A percentile compares a stretch with the other conserved stretches of the same genome.
phyloP scores from a whole-genome alignment of 2,797 vertebrate species.

The Pseudopleuronectes americanus region DNA sequence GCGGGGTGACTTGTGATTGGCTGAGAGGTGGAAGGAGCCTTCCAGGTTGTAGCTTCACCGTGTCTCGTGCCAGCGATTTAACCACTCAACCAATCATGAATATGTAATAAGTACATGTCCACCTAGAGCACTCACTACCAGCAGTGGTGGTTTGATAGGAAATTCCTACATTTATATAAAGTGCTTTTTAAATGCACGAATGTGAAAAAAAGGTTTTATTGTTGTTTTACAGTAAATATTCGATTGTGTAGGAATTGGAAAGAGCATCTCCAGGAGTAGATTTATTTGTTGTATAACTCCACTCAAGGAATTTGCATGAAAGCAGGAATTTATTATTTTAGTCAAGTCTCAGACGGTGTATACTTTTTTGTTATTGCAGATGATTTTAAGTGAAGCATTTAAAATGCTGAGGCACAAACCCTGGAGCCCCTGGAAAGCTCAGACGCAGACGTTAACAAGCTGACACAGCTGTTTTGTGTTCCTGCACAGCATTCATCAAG shows the following conservation, averaged over 20 bases:
- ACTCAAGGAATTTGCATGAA: background rate
- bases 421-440: constrained; percentile 2
- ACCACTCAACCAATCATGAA: constrained; percentile 39
- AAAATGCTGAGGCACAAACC: constrained; percentile 12
- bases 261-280: background rate
- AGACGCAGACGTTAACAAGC: constrained; percentile 30
- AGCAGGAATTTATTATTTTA: constrained; percentile 6
- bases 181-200: background rate
- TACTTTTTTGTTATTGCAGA: constrained; percentile 18
- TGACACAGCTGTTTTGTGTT: constrained; percentile 30
- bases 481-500: constrained; percentile 4
- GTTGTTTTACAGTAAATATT: background rate
- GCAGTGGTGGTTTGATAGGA: constrained; percentile 1
- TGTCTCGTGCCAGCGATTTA: constrained; percentile 17
- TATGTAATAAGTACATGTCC: constrained; percentile 21
- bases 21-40: constrained; percentile 17
- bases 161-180: background rate
- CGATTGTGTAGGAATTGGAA: background rate
- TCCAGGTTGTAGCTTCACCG: constrained; percentile 23
- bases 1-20: background rate
- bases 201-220: too few relatives aligned
- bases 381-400: constrained; percentile 23
- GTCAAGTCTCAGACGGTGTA: background rate
- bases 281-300: background rate
- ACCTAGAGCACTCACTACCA: background rate